Percentiles rank a stretch among this genome's conserved stretches.
Conservation (phyloP, 2,113 vertebrate genomes). For the Oreotragus oreotragus region DNA sequence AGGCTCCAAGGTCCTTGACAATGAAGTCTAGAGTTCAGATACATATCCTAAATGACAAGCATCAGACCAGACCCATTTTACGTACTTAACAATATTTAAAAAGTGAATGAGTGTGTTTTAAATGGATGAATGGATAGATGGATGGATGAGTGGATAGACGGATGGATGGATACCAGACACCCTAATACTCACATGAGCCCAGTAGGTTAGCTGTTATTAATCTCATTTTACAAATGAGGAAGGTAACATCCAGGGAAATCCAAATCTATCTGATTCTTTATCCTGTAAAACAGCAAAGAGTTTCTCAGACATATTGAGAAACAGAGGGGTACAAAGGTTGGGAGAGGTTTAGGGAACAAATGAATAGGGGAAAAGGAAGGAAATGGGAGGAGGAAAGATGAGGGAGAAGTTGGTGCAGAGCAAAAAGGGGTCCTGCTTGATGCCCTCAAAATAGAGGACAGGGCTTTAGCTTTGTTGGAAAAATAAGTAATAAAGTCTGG, state of each 20-base stretch:
- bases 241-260: not conserved
- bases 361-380: not conserved
- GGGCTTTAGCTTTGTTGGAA: constrained; percentile 3
- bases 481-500: not conserved
- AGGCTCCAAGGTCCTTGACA: not conserved
- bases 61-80: not conserved
- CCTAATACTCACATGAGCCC: not conserved
- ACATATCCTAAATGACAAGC: not conserved
- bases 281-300: not conserved
- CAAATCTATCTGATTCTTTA: not conserved
- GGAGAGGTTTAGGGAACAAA: not conserved
- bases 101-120: not conserved
- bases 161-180: not conserved
- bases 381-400: not conserved
- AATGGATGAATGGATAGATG: not conserved
- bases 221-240: not conserved
- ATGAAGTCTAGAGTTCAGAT: not conserved
- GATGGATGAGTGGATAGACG: not conserved
- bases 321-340: not conserved
- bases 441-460: not conserved
- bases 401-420: not conserved
- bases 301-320: not conserved
- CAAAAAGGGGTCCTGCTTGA: not conserved
- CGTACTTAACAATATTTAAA: not conserved
- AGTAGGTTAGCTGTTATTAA: not conserved